Evolutionary conservation across 1,140 invertebrate species (phyloP).

Genomic region (Vollenhovia emeryi): DNA sequence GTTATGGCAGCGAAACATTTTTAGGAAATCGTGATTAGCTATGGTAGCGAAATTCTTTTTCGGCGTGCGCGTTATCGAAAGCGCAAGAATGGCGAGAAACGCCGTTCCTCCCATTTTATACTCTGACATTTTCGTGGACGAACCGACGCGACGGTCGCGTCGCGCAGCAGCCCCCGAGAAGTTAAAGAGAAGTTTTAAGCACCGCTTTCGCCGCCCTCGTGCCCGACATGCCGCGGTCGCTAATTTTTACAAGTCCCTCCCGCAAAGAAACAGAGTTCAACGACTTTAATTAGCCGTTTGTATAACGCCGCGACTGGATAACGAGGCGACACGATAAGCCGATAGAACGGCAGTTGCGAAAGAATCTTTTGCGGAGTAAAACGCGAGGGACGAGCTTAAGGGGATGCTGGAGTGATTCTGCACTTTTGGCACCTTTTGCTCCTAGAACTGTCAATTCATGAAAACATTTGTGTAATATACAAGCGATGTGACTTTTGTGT

Average conservation of each 20-base stretch:
- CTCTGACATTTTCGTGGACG: conserved; percentile 13
- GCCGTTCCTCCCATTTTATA: conserved; percentile 14
- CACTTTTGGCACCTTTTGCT: no score
- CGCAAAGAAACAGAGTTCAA: conserved; percentile 25
- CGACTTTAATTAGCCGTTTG: conserved; percentile 24
- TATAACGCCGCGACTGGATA: neutral
- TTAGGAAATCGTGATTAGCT: no score
- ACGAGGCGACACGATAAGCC: neutral
- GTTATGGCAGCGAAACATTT: no score
- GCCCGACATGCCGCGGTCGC: neutral
- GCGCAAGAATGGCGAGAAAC: neutral
- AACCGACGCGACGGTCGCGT: neutral
- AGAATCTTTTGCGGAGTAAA: conserved; percentile 6
- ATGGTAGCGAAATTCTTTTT: no score
- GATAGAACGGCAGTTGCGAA: neutral
- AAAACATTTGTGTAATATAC: no score
- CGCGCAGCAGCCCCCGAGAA: conserved; percentile 13
- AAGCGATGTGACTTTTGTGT: no score
- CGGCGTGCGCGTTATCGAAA: conserved; percentile 2
- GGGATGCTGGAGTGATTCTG: no score
- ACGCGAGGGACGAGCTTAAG: neutral
- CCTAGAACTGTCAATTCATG: no score
- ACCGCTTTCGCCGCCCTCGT: neutral
- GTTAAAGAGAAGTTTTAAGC: conserved; percentile 30
- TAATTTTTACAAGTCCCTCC: conserved; percentile 42